Percentiles rank a stretch among this genome's conserved stretches.
phyloP scores from a whole-genome alignment of 2,888 invertebrate species.

The Lucinisca nassula region DNA sequence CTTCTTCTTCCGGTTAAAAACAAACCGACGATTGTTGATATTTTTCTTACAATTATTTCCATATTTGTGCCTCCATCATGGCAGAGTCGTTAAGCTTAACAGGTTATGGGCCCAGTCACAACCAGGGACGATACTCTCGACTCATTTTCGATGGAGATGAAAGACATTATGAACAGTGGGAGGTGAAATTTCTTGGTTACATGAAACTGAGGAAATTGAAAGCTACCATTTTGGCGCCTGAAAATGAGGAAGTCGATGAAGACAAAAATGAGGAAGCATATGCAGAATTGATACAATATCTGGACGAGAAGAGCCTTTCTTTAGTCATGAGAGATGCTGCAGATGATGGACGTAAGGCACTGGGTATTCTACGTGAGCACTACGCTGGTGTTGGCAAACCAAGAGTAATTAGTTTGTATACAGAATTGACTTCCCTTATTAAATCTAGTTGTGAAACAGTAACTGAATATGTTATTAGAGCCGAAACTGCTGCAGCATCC shows the following conservation, averaged over 20 bases:
- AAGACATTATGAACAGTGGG: no score
- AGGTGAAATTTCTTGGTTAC: no score
- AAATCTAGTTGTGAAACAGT: conserved; percentile 50
- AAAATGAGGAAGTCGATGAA: conserved; percentile 5
- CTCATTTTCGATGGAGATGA: no score
- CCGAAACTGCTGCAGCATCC: no score
- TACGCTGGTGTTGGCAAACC: conserved; percentile 59
- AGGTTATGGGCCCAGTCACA: no score
- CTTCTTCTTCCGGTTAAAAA: no score
- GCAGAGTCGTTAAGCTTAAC: no score
- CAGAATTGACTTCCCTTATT: conserved; percentile 54
- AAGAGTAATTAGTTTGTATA: conserved; percentile 57
- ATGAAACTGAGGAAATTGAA: no score
- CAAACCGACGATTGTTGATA: no score
- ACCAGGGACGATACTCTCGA: no score
- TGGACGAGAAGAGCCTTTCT: conserved; percentile 64
- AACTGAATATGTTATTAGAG: conserved; percentile 59
- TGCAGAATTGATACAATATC: conserved; percentile 64
- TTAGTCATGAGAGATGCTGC: conserved; percentile 68
- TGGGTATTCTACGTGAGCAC: conserved; percentile 57
- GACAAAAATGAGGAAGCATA: conserved; percentile 64
- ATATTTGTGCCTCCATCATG: no score
- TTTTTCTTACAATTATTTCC: no score
- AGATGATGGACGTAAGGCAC: conserved; percentile 68
- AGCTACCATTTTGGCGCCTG: background rate